phyloP scores from a whole-genome alignment of 2,888 invertebrate genomes.

The Apamea sordens region DNA sequence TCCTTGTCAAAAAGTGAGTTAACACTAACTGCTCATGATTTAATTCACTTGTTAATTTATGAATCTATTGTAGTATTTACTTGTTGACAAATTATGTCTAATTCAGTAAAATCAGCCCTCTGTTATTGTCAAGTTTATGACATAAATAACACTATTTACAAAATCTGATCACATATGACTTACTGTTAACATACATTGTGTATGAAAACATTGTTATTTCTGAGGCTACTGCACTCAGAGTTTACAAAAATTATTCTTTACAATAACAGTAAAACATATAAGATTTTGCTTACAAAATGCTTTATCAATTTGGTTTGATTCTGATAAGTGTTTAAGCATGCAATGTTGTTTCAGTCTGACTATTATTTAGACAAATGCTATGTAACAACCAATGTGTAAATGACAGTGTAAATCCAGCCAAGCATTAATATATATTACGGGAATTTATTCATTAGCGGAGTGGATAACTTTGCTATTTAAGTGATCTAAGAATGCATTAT shows the following conservation, averaged over 20 bases:
- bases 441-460: slow-evolving; percentile 6
- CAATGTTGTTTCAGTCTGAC: slow-evolving; percentile 34
- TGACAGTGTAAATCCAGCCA: slow-evolving; percentile 20
- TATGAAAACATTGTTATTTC: slow-evolving; percentile 34
- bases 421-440: background rate
- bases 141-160: slow-evolving; percentile 43
- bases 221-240: slow-evolving; percentile 10
- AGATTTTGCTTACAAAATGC: slow-evolving; percentile 41
- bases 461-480: slow-evolving; percentile 1
- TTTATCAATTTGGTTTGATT: slow-evolving; percentile 42
- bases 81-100: slow-evolving; percentile 48
- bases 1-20: slow-evolving; percentile 88
- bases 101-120: slow-evolving; percentile 32
- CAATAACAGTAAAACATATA: slow-evolving; percentile 54
- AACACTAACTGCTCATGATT: slow-evolving; percentile 67
- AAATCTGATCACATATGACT: slow-evolving; percentile 39
- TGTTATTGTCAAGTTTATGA: slow-evolving; percentile 51
- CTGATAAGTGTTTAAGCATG: slow-evolving; percentile 48
- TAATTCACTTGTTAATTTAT: slow-evolving; percentile 67
- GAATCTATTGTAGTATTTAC: slow-evolving; percentile 50
- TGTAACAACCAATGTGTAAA: slow-evolving; percentile 26
- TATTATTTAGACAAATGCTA: slow-evolving; percentile 33
- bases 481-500: slow-evolving; percentile 1
- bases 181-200: slow-evolving; percentile 46
- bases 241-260: slow-evolving; percentile 6